These are phyloP conservation scores for Epizoanthus illoricatus DNA, from an alignment of 92 coral and sea anemone species.

Conservation along the genomic window DNA sequence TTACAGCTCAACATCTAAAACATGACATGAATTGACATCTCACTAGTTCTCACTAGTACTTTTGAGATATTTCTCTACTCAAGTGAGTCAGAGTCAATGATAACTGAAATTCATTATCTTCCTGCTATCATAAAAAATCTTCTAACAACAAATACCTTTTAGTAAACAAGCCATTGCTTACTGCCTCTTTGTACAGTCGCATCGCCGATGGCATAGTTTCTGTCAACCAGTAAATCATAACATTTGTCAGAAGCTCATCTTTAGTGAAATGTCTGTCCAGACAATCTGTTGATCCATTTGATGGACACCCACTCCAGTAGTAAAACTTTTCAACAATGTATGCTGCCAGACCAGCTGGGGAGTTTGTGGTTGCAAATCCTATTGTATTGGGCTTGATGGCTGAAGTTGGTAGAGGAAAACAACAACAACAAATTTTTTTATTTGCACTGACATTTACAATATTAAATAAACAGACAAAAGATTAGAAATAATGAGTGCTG, in stretches of 20 bases:
- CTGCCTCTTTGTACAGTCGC: slow-evolving; percentile 72
- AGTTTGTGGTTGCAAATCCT: slow-evolving; percentile 77
- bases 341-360: slow-evolving; percentile 89
- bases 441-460: too few relatives aligned
- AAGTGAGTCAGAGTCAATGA: too few relatives aligned
- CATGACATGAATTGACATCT: too few relatives aligned
- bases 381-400: slow-evolving; percentile 86
- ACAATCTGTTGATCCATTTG: slow-evolving; percentile 63
- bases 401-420: slow-evolving; percentile 4
- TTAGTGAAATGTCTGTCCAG: slow-evolving; percentile 74
- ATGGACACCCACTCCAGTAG: slow-evolving; percentile 72
- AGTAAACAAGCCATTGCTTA: not conserved
- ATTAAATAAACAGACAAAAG: too few relatives aligned
- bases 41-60: too few relatives aligned
- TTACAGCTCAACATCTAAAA: too few relatives aligned
- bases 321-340: slow-evolving; percentile 86
- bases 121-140: not conserved
- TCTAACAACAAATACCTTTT: not conserved
- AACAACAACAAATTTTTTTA: too few relatives aligned
- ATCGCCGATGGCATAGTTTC: slow-evolving; percentile 73
- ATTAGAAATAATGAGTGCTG: too few relatives aligned
- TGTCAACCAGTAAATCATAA: slow-evolving; percentile 89
- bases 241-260: slow-evolving; percentile 79
- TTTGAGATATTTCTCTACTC: too few relatives aligned
- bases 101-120: not conserved